Conservation (phyloP, 2,113 vertebrate species). For the Neopipo cinnamomea region DNA sequence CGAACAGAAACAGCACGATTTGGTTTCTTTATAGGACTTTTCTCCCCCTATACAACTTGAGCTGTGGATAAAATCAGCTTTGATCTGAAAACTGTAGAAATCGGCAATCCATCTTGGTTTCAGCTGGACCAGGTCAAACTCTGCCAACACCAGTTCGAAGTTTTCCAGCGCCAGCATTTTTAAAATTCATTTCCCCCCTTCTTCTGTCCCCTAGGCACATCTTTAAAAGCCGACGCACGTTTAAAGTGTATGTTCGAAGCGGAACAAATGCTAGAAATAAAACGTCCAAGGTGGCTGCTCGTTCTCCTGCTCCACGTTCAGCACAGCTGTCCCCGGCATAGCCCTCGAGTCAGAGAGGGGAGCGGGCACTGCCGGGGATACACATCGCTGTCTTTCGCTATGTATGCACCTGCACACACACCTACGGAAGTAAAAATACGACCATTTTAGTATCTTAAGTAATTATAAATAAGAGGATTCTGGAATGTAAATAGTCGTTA, state of each 20-base stretch:
- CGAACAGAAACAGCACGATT: background rate
- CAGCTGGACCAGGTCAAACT: background rate
- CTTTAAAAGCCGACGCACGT: background rate
- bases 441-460: background rate
- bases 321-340: background rate
- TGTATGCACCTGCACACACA: too few species aligned
- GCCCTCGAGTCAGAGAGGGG: background rate
- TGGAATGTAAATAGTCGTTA: background rate
- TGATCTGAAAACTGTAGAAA: background rate
- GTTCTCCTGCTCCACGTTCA: background rate
- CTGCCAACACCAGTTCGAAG: background rate
- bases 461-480: background rate
- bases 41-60: background rate
- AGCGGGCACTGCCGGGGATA: background rate
- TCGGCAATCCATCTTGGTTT: background rate
- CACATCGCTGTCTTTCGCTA: accelerated
- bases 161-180: background rate
- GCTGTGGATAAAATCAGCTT: background rate
- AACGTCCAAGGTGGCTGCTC: background rate
- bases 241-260: background rate
- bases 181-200: background rate
- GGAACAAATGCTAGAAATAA: background rate
- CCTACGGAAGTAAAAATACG: background rate
- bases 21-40: background rate
- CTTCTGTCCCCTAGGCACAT: background rate